A percentile compares a stretch with the other conserved stretches of the same genome.
Evolutionary conservation across 2,797 vertebrate species (phyloP).

Genomic region (Clamator glandarius): DNA sequence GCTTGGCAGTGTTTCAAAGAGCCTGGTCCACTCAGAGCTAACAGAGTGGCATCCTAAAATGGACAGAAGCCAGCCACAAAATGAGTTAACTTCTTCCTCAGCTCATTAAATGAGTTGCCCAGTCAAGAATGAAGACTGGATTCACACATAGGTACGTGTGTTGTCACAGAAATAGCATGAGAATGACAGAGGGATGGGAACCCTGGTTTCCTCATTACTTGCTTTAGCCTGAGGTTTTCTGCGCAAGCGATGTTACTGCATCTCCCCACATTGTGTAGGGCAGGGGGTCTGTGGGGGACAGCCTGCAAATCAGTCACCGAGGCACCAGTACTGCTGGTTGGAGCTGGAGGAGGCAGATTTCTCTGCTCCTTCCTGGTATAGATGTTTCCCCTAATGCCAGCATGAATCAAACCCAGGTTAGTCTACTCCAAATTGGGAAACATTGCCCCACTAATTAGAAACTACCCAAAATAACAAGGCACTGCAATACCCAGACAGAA

Average conservation of each 20-base stretch:
- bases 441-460: neutral
- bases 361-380: neutral
- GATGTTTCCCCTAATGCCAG: neutral
- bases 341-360: neutral
- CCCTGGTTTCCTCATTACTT: neutral
- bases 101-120: neutral
- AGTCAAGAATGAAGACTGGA: conserved; percentile 5
- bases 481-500: neutral
- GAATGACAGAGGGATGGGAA: neutral
- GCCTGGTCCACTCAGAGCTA: neutral
- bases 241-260: neutral
- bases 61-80: neutral
- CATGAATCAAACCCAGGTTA: neutral
- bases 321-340: neutral
- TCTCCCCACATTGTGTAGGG: neutral
- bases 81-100: neutral
- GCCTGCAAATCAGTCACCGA: neutral
- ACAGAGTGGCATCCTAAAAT: neutral
- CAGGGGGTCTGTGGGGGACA: no score
- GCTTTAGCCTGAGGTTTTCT: neutral
- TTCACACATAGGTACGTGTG: accelerated
- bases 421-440: neutral
- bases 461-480: neutral
- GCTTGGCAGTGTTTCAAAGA: neutral
- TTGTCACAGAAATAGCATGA: neutral